Evolutionary conservation across 2,888 invertebrate species (phyloP), one percentile per base, ranked within the genome.

Genomic region (Thecocarcelia acutangulata): DNA sequence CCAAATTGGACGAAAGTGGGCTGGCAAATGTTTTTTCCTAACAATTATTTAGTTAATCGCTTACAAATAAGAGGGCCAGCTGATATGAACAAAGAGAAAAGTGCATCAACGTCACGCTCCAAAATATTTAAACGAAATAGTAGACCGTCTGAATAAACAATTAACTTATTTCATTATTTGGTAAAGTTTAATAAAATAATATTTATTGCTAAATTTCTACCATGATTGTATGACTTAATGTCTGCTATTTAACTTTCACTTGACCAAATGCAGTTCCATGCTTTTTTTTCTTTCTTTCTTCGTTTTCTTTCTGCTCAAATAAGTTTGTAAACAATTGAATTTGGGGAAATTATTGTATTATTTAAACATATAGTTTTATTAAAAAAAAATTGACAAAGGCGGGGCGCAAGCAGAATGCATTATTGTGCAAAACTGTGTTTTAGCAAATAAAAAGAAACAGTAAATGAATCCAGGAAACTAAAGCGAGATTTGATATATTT

Each of bases 171-270:
- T 15, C 8, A 59, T 37, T 70, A 40, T 46, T 69, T 48, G 17
- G 6, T 37, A 44, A 11, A 24, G 17, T 54, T 63, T 63, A 28
- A 42, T 19, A 28, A 19, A 40, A 24, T 46, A 8, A 40, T 61
- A 17, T 44, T 52, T 66, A 54, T 61, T 66, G 59, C 48, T 63
- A 50, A 19, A 58, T 66, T 58, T 76, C 37, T 24, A 54, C n/a
- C 46, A 33, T 70, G 40, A 63, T 24, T 28, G 54, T 63, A 75
- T 70, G 70, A 80, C 64, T 80, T 69, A 70, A 63, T 75, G 61
- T 44, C 50, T 28, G 69, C 56, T 50, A 56, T 63, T 69, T 75
- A 80, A 74, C 82, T 82, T 82, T 77, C 78, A 78, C 61, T 74
- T 74, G 63, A 78, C 69, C 58, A 73, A 69, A 40, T 78, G 74